Evolutionary conservation across 2,888 invertebrate genomes (phyloP), one percentile per base, ranked within the genome.

Genomic region (Hypsopygia costalis): DNA sequence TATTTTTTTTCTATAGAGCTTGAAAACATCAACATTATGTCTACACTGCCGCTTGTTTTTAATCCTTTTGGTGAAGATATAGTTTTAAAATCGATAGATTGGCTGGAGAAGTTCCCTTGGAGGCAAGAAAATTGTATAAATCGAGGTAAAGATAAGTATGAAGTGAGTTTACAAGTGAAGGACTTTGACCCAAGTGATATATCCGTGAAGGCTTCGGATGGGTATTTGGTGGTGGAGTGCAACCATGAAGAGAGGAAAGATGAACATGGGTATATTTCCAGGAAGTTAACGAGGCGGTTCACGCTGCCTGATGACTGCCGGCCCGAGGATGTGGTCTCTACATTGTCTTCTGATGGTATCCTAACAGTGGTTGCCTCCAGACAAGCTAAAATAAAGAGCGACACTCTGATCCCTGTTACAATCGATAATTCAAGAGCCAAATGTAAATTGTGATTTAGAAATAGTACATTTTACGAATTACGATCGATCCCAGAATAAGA

Each of bases 61-160:
- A 61, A 54, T 43, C 70, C 70, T 36, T 72, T 78, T 48, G 80
- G 74, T 1, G 81, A 81, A 44, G 82, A 83, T 53, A 51, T 77
- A 9, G 54, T 81, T 11, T 48, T 82, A 28, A 68, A 69, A 34
- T 82, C 82, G 1, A 71, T 82, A 34, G 82, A 83, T 45, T 81
- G 81, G 81, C 46, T 81, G 16, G 82, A 78, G 45, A 75, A 77
- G 44, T 73, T 80, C 31, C 79, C 77, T 3, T 80, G 81, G 80
- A 62, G 63, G 41, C 69, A 78, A 44, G 78, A 77, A 38, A 69
- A 68, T 30, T 46, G 52, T 0, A 47, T 73, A 8, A 67, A 57
- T 36, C 54, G 46, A 1, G 61, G 68, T 8, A 61, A 60, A 25
- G 69, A 77, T 50, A 74, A 61, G 45, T 81, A 74, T 43, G 74